Percentiles rank a stretch among this genome's conserved stretches.
Evolutionary conservation across 2,888 invertebrate genomes (phyloP).

Genomic region (Horisme vitalbata): DNA sequence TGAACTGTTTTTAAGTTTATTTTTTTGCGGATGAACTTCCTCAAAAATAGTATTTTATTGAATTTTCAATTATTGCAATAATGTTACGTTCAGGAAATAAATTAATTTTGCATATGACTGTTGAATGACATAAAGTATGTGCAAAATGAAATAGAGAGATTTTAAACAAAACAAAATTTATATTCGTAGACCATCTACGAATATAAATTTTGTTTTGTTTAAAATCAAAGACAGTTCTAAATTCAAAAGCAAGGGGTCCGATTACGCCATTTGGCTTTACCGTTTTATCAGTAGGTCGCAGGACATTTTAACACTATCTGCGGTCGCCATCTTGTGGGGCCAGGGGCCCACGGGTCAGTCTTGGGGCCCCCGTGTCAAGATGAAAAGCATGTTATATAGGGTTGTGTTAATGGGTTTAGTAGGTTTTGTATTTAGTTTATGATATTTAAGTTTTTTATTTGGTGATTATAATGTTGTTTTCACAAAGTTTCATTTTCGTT

Average conservation of each 20-base stretch:
- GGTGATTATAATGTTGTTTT: constrained; percentile 9
- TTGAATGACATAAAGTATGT: no score
- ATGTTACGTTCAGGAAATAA: no score
- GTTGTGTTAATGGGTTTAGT: constrained; percentile 66
- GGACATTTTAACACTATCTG: constrained; percentile 69
- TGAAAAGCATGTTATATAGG: constrained; percentile 71
- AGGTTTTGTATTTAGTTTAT: constrained; percentile 46
- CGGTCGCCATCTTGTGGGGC: constrained; percentile 69
- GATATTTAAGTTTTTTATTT: constrained; percentile 34
- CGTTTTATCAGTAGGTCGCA: constrained; percentile 70
- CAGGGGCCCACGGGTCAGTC: constrained; percentile 52
- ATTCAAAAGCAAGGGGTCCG: constrained; percentile 31
- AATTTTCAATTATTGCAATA: no score
- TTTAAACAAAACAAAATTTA: no score
- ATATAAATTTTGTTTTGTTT: constrained; percentile 4
- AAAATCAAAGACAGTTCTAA: constrained; percentile 23
- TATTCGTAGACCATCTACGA: no score
- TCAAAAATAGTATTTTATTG: no score
- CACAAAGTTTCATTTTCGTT: no score
- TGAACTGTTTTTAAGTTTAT: no score
- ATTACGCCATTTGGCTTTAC: constrained; percentile 62
- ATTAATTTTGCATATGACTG: no score
- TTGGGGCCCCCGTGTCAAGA: constrained; percentile 70
- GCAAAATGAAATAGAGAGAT: no score
- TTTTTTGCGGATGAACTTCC: no score